Conservation (phyloP, 2,797 vertebrate genomes). For the Tamandua tetradactyla region DNA sequence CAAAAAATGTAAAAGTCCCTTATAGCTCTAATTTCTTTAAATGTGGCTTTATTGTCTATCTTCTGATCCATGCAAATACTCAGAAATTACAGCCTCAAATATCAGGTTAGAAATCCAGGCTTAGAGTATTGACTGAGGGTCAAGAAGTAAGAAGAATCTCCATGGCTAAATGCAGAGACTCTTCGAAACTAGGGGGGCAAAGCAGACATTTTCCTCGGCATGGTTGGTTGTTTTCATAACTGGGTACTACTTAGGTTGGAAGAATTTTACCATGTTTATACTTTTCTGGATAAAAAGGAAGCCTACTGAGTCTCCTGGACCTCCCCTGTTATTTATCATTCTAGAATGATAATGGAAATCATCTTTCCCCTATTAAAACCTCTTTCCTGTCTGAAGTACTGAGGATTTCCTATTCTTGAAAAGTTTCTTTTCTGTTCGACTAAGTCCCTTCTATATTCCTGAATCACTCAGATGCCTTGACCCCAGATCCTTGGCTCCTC, state of each 20-base stretch:
- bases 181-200: background rate
- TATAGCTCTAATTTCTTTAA: background rate
- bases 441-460: background rate
- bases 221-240: background rate
- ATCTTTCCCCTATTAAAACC: background rate
- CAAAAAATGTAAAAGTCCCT: background rate
- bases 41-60: background rate
- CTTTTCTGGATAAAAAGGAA: background rate
- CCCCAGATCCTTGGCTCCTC: background rate
- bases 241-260: background rate
- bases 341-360: background rate
- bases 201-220: background rate
- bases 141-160: background rate
- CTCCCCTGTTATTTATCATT: background rate
- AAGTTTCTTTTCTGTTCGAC: background rate
- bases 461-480: slow-evolving; percentile 27
- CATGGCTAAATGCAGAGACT: background rate
- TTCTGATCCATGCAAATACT: background rate
- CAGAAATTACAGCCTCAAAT: background rate
- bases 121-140: background rate
- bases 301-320: background rate
- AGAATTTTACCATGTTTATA: background rate
- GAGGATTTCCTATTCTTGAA: slow-evolving; percentile 9
- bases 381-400: slow-evolving; percentile 37
- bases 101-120: background rate